Percentiles rank a stretch among this genome's conserved stretches.
These are phyloP conservation scores for Alloscopus bannaensis DNA, from an alignment of 2,888 invertebrate species.

Conservation along the genomic window DNA sequence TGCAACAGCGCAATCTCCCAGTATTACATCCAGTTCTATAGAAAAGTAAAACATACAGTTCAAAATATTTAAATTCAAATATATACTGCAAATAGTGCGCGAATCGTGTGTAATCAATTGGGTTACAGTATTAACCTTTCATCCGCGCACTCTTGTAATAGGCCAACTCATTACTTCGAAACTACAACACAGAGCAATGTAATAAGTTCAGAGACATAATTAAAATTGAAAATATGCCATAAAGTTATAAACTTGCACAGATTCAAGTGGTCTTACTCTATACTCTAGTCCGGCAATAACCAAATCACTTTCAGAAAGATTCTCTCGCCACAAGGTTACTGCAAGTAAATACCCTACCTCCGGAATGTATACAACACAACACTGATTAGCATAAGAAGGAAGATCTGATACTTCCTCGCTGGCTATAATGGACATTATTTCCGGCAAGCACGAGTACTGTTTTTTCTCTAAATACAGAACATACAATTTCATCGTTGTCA, in stretches of 20 bases:
- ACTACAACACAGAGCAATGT: slow-evolving; percentile 78
- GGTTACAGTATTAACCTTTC: slow-evolving; percentile 76
- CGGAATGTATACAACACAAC: slow-evolving; percentile 83
- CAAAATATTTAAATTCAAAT: too few relatives aligned
- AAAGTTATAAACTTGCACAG: too few relatives aligned
- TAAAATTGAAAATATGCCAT: too few relatives aligned
- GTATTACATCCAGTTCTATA: slow-evolving; percentile 82
- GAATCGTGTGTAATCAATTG: too few relatives aligned
- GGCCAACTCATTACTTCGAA: slow-evolving; percentile 81
- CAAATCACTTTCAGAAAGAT: slow-evolving; percentile 79
- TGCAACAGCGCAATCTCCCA: slow-evolving; percentile 87
- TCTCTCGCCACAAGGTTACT: slow-evolving; percentile 81
- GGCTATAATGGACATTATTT: slow-evolving; percentile 66
- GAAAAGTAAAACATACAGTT: background rate
- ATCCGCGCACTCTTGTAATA: slow-evolving; percentile 85
- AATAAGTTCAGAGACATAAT: too few relatives aligned
- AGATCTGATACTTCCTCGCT: slow-evolving; percentile 64
- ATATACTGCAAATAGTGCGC: too few relatives aligned
- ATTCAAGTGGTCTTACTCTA: slow-evolving; percentile 82
- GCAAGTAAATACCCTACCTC: slow-evolving; percentile 88
- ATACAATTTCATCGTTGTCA: too few relatives aligned
- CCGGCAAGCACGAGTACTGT: slow-evolving; percentile 64
- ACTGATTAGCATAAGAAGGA: slow-evolving; percentile 76
- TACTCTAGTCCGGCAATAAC: slow-evolving; percentile 83
- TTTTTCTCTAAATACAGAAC: slow-evolving; percentile 44